Base-by-base conservation (phyloP, 2,113 vertebrate genomes). In the Cynoglossus semilaevis region DNA sequence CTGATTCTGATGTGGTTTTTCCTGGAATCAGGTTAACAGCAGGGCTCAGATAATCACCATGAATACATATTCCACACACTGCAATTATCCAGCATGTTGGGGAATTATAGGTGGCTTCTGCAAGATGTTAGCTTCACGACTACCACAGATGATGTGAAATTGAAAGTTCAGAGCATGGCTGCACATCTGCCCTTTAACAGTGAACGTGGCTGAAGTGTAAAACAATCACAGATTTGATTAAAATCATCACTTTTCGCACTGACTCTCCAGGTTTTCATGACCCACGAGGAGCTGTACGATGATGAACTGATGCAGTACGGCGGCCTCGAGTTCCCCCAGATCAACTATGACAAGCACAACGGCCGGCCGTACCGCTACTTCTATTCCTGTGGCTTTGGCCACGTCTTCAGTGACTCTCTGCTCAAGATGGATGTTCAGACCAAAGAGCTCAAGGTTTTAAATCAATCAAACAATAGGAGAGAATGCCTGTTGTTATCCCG, bases 311-410 rank as follows among this genome's bases (percentile, higher is more conserved):
- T 93, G 70, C 64, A 91, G 0, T 90, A 91, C 2, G 93, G 94
- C 3, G 94, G 95, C 12, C 62, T 96, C 17, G 94, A 97, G 84
- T 97, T 97, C 71, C 94, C 95, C 43, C 94, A 94, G 51, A 98
- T 98, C 79, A 95, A 97, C 76, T 97, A 98, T 38, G 46, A 76
- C 0, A 14, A 19, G 3, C 91, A 72, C 89, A 95, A 87, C 1
- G 89, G 90, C 17, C 85, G 87, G 60, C 92, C 90, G 13, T 96
- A 97, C 72, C 88, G 84, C 40, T 97, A 91, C 86, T 93, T 96
- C 83, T 97, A 97, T 2, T 92, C 91, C 7, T 97, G 94, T 9
- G 95, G 95, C 16, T 94, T 95, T 60, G 85, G 81, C 56, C 92
- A 97, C 14, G 34, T 97, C 50, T 80, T 97, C 19, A 88, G 92